Conservation (phyloP, 2,888 invertebrate species). For the Tipula confusa region DNA sequence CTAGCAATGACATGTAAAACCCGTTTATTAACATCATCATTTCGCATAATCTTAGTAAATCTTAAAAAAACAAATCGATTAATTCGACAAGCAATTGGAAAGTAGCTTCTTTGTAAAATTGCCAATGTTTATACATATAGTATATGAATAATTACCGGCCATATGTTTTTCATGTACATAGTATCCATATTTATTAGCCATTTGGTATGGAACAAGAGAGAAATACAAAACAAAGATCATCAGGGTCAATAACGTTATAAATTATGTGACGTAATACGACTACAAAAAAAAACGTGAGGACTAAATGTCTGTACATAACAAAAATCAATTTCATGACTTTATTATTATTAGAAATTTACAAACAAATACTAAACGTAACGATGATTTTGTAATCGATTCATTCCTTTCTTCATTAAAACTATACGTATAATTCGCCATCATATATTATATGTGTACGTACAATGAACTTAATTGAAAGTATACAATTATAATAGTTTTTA, state of each 20-base stretch:
- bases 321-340: not conserved
- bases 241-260: not conserved
- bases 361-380: not conserved
- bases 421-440: not conserved
- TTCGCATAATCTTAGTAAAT: too few species aligned
- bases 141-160: too few species aligned
- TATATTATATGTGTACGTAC: not conserved
- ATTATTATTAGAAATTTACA: not conserved
- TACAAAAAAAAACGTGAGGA: not conserved
- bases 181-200: too few species aligned
- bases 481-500: not conserved
- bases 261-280: not conserved
- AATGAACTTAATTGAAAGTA: constrained; percentile 25
- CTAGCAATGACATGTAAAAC: too few species aligned
- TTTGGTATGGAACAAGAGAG: too few species aligned
- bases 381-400: constrained; percentile 3
- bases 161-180: too few species aligned
- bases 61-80: too few species aligned
- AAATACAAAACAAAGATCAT: too few species aligned
- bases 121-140: too few species aligned
- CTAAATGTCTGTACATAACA: not conserved
- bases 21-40: too few species aligned
- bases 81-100: too few species aligned
- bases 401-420: not conserved
- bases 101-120: too few species aligned